Evolutionary conservation across 2,888 invertebrate species (phyloP).

Genomic region (Oscheius sp.): DNA sequence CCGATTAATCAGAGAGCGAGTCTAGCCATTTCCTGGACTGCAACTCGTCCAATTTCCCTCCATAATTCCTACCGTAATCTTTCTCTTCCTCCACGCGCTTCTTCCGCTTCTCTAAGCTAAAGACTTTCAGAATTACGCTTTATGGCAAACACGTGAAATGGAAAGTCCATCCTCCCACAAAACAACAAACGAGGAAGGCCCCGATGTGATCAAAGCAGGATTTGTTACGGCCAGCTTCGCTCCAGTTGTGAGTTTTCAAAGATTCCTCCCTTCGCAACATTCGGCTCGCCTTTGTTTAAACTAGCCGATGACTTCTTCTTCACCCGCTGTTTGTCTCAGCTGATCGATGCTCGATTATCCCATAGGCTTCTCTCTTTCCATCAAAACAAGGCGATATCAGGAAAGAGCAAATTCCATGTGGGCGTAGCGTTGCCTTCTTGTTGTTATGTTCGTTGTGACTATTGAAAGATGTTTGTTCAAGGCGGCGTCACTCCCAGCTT

Average conservation of each 20-base stretch:
- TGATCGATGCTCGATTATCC: constrained; percentile 3
- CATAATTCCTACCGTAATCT: neutral
- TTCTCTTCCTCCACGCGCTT: neutral
- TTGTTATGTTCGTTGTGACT: neutral
- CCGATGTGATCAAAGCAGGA: constrained; percentile 27
- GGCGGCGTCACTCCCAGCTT: neutral
- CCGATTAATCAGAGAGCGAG: neutral
- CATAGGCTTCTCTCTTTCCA: too few relatives aligned
- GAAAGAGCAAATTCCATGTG: neutral
- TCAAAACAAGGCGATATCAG: too few relatives aligned
- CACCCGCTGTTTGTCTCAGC: neutral
- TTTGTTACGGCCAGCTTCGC: constrained; percentile 21
- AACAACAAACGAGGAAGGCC: constrained; percentile 6
- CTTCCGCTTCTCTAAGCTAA: neutral
- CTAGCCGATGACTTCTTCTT: neutral
- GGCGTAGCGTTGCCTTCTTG: neutral
- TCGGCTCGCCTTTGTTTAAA: neutral
- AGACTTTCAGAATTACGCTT: neutral
- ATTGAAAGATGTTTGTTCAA: constrained; percentile 5
- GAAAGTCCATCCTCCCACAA: neutral
- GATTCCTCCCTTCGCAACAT: neutral
- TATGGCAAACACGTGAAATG: neutral
- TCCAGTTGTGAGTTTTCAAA: constrained; percentile 23
- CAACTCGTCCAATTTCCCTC: neutral
- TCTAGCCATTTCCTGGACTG: neutral